phyloP scores from a whole-genome alignment of 2,797 vertebrate species.

The Cynodonichthys magdalenae region DNA sequence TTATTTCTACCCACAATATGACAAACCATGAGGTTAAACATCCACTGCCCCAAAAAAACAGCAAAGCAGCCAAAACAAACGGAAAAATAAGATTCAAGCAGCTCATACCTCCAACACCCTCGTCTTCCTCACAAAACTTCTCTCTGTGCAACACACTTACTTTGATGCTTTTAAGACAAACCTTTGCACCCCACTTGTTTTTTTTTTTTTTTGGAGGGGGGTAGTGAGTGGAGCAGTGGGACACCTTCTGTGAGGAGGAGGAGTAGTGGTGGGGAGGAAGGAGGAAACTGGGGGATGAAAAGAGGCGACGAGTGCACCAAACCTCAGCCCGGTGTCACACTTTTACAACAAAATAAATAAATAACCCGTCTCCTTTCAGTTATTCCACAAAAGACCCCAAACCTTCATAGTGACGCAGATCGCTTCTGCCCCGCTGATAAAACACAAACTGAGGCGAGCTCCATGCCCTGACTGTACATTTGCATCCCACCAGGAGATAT shows the following conservation, averaged over 20 bases:
- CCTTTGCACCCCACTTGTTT: slow-evolving; percentile 47
- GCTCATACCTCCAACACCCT: slow-evolving; percentile 65
- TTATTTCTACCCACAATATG: slow-evolving; percentile 38
- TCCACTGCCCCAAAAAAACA: slow-evolving; percentile 36
- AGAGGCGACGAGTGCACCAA: slow-evolving; percentile 45
- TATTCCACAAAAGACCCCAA: slow-evolving; percentile 1
- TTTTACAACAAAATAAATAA: no score
- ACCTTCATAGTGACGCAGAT: slow-evolving; percentile 3
- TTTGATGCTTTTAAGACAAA: slow-evolving; percentile 22
- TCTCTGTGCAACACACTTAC: slow-evolving; percentile 28
- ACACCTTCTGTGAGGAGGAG: slow-evolving; percentile 64
- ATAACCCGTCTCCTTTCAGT: no score
- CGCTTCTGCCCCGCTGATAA: slow-evolving; percentile 27
- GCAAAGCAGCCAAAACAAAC: slow-evolving; percentile 21
- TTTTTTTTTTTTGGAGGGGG: slow-evolving; percentile 19
- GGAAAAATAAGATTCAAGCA: slow-evolving; percentile 58
- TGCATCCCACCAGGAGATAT: slow-evolving; percentile 74
- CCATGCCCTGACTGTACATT: slow-evolving; percentile 49
- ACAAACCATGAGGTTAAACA: slow-evolving; percentile 30
- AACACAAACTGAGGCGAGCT: slow-evolving; percentile 41
- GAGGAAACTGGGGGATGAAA: slow-evolving; percentile 61
- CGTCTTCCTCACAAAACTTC: slow-evolving; percentile 46
- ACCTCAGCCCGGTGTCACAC: slow-evolving; percentile 34
- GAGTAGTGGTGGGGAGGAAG: slow-evolving; percentile 54
- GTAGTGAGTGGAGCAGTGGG: slow-evolving; percentile 46